Evolutionary conservation across 2,113 vertebrate genomes (phyloP), one percentile per base, ranked within the genome.

Genomic region (Carettochelys insculpta): DNA sequence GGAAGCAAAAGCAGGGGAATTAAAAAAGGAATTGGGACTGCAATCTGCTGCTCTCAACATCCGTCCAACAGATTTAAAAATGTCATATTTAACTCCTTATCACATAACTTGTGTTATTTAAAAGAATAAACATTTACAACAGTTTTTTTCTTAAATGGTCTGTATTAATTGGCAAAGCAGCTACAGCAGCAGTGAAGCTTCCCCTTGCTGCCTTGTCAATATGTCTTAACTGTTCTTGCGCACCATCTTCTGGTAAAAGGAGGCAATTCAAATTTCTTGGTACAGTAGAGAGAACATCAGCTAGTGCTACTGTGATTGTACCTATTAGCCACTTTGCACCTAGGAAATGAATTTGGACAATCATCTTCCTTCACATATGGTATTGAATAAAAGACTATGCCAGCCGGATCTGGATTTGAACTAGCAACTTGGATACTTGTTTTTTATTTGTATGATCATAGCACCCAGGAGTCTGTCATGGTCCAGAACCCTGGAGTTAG

Each of bases 81-180:
- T 76, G 51, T 48, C 85, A 89, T 17, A 11, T 56, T 52, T 88
- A 53, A 34, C 3, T 81, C 48, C 27, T 45, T 34, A 71, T 83
- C 24, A 65, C 47, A 41, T 45, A 31, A 87, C 0, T 0, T 79
- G 83, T 41, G 41, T 52, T 43, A 65, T 3, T 48, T 45, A 2
- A 82, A 61, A 41, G 13, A 0, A 52, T 31, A 48, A 56, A 43
- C 17, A 19, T 9, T 27, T 79, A 50, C 5, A 24, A 5, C 58
- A 65, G 34, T 20, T 22, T 79, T 22, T 79, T 65, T 51, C 48
- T 29, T 5, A 38, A 65, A 56, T 31, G 1, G 14, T 38, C 16
- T 9, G 29, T 31, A 6, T 43, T 86, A 12, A 24, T 77, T 38
- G n/a, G n/a, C 61, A 65, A 65, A 65, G 61, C 61, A 65, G 61